A percentile compares a stretch with the other conserved stretches of the same genome.
These are phyloP conservation scores for Anastrepha obliqua DNA, from an alignment of 1,140 invertebrate genomes.

Conservation along the genomic window DNA sequence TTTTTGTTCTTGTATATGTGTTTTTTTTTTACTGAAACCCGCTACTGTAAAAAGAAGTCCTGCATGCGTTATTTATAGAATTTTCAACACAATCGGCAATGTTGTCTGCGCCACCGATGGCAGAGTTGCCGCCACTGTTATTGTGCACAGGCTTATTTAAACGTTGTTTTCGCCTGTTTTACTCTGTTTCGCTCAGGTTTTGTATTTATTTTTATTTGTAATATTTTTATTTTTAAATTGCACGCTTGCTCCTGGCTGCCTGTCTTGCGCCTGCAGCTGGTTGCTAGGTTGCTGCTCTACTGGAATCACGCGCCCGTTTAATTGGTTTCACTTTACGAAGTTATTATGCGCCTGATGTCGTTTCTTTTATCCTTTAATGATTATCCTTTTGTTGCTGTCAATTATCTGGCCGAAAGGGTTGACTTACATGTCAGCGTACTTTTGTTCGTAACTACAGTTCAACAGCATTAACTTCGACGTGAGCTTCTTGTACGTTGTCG, in stretches of 20 bases:
- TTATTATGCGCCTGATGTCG: constrained; percentile 38
- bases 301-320: constrained; percentile 43
- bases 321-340: constrained; percentile 53
- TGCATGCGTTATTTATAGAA: constrained; percentile 8
- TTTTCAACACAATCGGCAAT: background rate
- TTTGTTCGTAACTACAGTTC: background rate
- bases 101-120: background rate
- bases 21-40: background rate
- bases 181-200: background rate
- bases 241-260: background rate
- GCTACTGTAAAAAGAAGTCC: background rate
- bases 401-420: background rate
- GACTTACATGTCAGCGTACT: background rate
- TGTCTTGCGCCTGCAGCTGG: background rate
- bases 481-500: background rate
- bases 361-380: constrained; percentile 7
- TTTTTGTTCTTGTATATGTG: background rate
- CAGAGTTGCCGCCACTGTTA: background rate
- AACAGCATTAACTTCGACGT: background rate
- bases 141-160: background rate
- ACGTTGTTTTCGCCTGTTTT: background rate
- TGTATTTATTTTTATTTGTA: background rate
- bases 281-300: background rate
- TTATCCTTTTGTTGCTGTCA: constrained; percentile 8
- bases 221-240: background rate